Base-by-base conservation (phyloP, 92 coral and sea anemone species). In the Epizoanthus scotinus region DNA sequence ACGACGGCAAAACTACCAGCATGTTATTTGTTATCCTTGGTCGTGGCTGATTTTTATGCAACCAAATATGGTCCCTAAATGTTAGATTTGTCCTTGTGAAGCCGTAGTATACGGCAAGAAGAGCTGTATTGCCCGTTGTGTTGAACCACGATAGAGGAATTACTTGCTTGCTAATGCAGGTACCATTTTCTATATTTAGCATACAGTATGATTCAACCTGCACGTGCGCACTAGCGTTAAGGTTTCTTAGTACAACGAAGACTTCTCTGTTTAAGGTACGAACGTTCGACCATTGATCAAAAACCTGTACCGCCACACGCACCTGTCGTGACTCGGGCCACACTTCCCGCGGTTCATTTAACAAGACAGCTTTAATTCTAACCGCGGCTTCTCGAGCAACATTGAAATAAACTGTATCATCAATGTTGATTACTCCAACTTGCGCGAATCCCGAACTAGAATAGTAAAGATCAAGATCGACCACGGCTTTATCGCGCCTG, bases 101-200 rank as follows among this genome's bases (percentile, higher is more conserved):
- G 19, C 90, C 90, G 40, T 82, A 86, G 19, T 74, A 50, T 9
- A 73, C 10, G 5, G 56, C 70, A 63, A 69, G 78, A 7, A 2
- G 59, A 21, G 29, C 28, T n/a, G 15, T 20, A 28, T 17, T 40
- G 21, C 31, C 72, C 7, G 86, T 82, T 12, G 31, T 40, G 38
- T 86, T 86, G n/a, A 82, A 68, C 90, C 90, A 86, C 19, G 83
- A 31, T 27, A 14, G 52, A 3, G 90, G 90, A 3, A 86, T 24
- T 17, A 9, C 38, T 58, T 59, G 78, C 21, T 74, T 42, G 62
- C 63, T 67, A 59, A 72, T 72, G 54, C 86, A 86, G 5, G 78
- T 86, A 28, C 90, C 90, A 50, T 80, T 57, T 6, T 73, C 3
- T 20, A 55, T 57, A 40, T 71, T 73, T 0, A 85, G 90, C 26